Percentiles rank a stretch among this genome's conserved stretches.
These are phyloP conservation scores for Nyleta sp. DNA, from an alignment of 2,888 invertebrate genomes.

Conservation along the genomic window DNA sequence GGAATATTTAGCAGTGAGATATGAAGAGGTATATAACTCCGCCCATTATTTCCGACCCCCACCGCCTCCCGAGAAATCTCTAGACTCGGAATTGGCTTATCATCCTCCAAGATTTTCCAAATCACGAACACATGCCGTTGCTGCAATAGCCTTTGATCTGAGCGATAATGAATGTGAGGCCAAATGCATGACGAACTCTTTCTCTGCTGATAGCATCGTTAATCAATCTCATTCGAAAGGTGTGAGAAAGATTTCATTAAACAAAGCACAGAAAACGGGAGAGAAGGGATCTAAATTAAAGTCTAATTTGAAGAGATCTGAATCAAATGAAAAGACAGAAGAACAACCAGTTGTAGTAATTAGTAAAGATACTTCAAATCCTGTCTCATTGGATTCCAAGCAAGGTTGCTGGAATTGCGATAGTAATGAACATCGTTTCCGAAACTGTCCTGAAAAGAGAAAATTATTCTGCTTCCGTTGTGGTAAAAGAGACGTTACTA, in stretches of 20 bases:
- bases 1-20: neutral
- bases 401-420: slow-evolving; percentile 18
- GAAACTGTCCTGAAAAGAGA: neutral
- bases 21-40: neutral
- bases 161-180: too few relatives aligned
- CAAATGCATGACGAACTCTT: too few relatives aligned
- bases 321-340: too few relatives aligned
- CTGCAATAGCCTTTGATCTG: neutral
- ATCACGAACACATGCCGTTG: neutral
- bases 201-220: too few relatives aligned
- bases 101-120: neutral
- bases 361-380: too few relatives aligned
- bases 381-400: too few relatives aligned
- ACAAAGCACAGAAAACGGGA: too few relatives aligned
- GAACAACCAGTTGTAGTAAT: too few relatives aligned
- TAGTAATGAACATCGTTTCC: neutral
- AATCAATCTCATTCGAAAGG: too few relatives aligned
- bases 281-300: too few relatives aligned
- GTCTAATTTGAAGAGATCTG: too few relatives aligned
- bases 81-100: slow-evolving; percentile 4
- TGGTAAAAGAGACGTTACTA: neutral
- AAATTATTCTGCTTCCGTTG: slow-evolving; percentile 3
- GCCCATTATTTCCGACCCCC: neutral
- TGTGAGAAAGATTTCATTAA: too few relatives aligned
- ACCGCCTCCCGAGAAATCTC: neutral